These are phyloP conservation scores for Gastrophryne carolinensis DNA, from an alignment of 2,797 vertebrate species.

Conservation along the genomic window DNA sequence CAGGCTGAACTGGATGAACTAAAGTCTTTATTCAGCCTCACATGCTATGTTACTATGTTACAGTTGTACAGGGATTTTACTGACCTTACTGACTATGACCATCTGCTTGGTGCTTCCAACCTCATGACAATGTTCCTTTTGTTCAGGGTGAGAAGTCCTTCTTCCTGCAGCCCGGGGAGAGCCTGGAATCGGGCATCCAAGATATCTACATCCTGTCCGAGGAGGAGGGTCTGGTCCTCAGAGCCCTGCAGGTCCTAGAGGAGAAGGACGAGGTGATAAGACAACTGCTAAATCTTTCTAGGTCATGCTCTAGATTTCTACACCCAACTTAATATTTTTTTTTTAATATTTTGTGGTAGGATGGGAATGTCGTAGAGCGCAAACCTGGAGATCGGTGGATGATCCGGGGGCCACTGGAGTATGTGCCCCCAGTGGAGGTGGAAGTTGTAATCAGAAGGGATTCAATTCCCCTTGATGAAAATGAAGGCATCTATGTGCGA, in stretches of 20 bases:
- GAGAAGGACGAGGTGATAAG: conserved; percentile 59
- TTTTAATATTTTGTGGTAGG: conserved; percentile 28
- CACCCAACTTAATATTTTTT: neutral
- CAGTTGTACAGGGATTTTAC: too few species aligned
- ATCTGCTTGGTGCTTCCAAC: too few species aligned
- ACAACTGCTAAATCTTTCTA: too few species aligned
- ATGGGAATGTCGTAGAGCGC: conserved; percentile 53
- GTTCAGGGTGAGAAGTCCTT: conserved; percentile 87
- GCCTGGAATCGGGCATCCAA: conserved; percentile 80
- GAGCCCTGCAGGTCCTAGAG: conserved; percentile 77
- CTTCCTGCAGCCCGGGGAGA: conserved; percentile 84
- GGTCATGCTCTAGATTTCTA: too few species aligned
- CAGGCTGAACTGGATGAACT: too few species aligned
- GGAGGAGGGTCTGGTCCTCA: conserved; percentile 84
- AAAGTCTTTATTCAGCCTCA: too few species aligned
- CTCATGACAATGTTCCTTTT: too few species aligned
- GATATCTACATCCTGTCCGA: conserved; percentile 84
- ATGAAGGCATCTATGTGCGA: conserved; percentile 86
- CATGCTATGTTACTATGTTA: too few species aligned
- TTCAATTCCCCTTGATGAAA: conserved; percentile 84
- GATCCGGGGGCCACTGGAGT: conserved; percentile 84
- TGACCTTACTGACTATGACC: too few species aligned
- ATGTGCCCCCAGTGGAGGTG: conserved; percentile 78
- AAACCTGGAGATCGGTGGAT: conserved; percentile 88
- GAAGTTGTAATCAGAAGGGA: conserved; percentile 74